Conservation (phyloP, 2,113 vertebrate species). For the Seriola quinqueradiata region DNA sequence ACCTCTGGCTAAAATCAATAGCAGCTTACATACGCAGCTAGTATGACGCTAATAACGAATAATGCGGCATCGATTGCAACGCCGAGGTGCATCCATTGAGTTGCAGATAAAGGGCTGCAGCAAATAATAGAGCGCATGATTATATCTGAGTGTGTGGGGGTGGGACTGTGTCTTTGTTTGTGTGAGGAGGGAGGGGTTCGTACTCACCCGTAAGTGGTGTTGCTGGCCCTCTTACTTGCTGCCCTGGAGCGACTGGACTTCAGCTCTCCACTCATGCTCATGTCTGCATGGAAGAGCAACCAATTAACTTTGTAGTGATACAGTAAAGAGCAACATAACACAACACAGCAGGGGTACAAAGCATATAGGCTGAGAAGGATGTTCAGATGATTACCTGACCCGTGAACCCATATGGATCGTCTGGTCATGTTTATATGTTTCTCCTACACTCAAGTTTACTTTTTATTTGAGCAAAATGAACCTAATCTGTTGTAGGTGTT, state of each 20-base stretch:
- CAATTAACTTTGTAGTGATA: constrained; percentile 61
- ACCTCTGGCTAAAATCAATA: constrained; percentile 72
- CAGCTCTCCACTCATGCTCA: constrained; percentile 86
- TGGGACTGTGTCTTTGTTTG: not conserved
- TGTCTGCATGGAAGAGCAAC: constrained; percentile 77
- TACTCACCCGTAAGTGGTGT: constrained; percentile 83
- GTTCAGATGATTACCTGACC: not conserved
- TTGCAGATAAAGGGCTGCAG: constrained; percentile 61
- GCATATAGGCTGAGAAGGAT: not conserved
- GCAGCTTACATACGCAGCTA: constrained; percentile 58
- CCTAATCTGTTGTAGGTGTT: not conserved
- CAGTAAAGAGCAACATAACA: constrained; percentile 25
- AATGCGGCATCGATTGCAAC: constrained; percentile 68
- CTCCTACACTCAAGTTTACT: not conserved
- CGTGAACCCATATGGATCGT: not conserved
- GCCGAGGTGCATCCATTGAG: constrained; percentile 55
- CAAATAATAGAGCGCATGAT: constrained; percentile 59
- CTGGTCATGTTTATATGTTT: not conserved
- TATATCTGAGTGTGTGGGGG: constrained; percentile 35
- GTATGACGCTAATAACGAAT: constrained; percentile 68
- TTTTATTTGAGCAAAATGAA: constrained; percentile 12
- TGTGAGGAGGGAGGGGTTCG: not conserved
- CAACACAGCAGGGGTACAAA: constrained; percentile 14
- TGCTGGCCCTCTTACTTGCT: constrained; percentile 82
- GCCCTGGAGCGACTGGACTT: constrained; percentile 84